Base-by-base conservation (phyloP, 1,140 invertebrate species). In the Trichogramma pretiosum region DNA sequence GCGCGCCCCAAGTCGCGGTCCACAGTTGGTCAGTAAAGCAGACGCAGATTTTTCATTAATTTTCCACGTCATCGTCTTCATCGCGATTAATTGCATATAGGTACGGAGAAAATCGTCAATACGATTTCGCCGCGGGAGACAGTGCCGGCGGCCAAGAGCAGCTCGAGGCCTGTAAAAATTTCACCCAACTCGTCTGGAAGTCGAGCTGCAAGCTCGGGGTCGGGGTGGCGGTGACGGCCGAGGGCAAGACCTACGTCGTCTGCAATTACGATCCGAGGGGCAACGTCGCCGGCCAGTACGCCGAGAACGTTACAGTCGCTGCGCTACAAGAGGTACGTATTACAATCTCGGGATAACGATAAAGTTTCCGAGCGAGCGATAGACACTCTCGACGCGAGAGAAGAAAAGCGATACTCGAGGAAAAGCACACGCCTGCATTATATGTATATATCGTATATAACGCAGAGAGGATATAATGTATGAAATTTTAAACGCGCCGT, bases 231-330 rank as follows among this genome's bases (percentile, higher is more conserved):
- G 65, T 53, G 30, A 60, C 56, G n/a, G 43, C 56, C 19, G 65
- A 65, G 4, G 77, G 79, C 3, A 74, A 73, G 50, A 61, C 77
- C 13, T 75, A 77, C 41, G 75, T 85, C 1, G 84, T 86, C 1
- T 78, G 78, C 18, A 80, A 82, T 58, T 89, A 87, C 56, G 68
- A 76, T 56, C 83, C 84, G 0, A 61, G 78, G 7, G 85, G 84
- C 16, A 87, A 87, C 58, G 65, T 78, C 22, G 51, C 78, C 2
- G 79, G 78, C 3, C 55, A 70, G 48, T 87, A 78, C 53, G 48
- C 59, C 2, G 66, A 71, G 21, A 83, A 85, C 60, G 82, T 85
- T 3, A 61, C 59, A 13, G 42, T 43, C 14, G 11, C 33, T n/a
- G 10, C 24, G 5, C 11, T 28, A 30, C 10, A n/a, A 23, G 26